A percentile compares a stretch with the other conserved stretches of the same genome.
phyloP scores from a whole-genome alignment of 2,113 vertebrate species.

The Sebastes fasciatus region DNA sequence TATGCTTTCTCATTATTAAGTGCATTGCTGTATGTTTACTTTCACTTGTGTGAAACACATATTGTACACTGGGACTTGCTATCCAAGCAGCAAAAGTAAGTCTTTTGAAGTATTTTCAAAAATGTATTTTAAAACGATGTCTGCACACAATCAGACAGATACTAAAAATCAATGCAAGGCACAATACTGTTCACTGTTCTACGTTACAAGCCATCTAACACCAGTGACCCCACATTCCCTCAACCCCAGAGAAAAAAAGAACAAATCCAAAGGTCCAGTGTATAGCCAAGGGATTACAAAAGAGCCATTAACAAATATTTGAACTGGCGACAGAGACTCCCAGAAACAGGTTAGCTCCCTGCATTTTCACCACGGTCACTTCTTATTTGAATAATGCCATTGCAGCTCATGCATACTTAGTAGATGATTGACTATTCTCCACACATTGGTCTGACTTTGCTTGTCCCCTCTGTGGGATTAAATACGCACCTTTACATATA shows the following conservation, averaged over 20 bases:
- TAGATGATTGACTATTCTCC: conserved; percentile 35
- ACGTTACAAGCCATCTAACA: background rate
- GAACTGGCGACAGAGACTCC: conserved; percentile 28
- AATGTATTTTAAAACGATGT: background rate
- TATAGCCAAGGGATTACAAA: conserved; percentile 2
- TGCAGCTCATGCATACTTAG: conserved; percentile 53
- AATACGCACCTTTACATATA: conserved; percentile 5
- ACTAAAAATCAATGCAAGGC: background rate
- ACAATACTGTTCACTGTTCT: background rate
- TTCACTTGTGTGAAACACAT: background rate
- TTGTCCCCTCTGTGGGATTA: conserved; percentile 20
- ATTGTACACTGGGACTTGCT: background rate
- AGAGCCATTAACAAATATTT: conserved; percentile 43
- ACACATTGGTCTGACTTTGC: conserved; percentile 3
- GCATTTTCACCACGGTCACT: conserved; percentile 28
- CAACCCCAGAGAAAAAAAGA: background rate
- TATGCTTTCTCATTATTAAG: conserved; percentile 10
- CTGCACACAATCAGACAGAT: background rate
- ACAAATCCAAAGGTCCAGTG: background rate
- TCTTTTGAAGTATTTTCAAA: background rate
- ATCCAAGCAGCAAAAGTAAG: background rate
- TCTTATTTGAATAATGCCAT: conserved; percentile 61
- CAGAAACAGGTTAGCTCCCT: conserved; percentile 38
- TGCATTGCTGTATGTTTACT: background rate
- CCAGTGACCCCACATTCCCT: background rate